These are phyloP conservation scores for Thymallus thymallus DNA, from an alignment of 2,113 vertebrate genomes.

Conservation along the genomic window DNA sequence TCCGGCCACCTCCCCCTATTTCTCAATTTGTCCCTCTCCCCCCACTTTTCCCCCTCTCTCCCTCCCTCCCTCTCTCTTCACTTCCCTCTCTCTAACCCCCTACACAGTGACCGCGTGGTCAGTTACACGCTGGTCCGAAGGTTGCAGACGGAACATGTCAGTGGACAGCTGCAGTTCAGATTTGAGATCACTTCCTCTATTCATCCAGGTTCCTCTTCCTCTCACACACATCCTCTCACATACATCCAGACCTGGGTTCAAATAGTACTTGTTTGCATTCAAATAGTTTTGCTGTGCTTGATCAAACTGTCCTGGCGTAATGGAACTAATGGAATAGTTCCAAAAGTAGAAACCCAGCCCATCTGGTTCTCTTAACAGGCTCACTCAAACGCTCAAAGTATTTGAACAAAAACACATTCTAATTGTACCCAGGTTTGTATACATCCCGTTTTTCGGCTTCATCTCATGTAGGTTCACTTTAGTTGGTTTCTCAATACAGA, in stretches of 20 bases:
- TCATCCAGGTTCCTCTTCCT: conserved; percentile 76
- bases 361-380: too few species aligned
- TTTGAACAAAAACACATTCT: too few species aligned
- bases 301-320: too few species aligned
- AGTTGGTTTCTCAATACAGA: not conserved
- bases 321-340: too few species aligned
- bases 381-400: too few species aligned
- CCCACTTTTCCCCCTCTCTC: not conserved
- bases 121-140: conserved; percentile 87
- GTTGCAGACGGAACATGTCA: conserved; percentile 88
- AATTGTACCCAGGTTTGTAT: too few species aligned
- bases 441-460: too few species aligned
- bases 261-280: too few species aligned
- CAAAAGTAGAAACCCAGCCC: too few species aligned
- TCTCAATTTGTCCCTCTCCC: not conserved
- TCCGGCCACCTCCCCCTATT: not conserved
- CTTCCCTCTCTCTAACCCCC: not conserved
- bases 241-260: too few species aligned
- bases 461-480: not conserved
- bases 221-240: too few species aligned
- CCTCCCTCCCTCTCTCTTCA: not conserved
- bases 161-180: conserved; percentile 88
- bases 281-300: too few species aligned
- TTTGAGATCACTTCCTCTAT: conserved; percentile 92
- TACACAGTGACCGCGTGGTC: conserved; percentile 82